phyloP scores from a whole-genome alignment of 2,888 invertebrate species.

The Yponomeuta evonymella region DNA sequence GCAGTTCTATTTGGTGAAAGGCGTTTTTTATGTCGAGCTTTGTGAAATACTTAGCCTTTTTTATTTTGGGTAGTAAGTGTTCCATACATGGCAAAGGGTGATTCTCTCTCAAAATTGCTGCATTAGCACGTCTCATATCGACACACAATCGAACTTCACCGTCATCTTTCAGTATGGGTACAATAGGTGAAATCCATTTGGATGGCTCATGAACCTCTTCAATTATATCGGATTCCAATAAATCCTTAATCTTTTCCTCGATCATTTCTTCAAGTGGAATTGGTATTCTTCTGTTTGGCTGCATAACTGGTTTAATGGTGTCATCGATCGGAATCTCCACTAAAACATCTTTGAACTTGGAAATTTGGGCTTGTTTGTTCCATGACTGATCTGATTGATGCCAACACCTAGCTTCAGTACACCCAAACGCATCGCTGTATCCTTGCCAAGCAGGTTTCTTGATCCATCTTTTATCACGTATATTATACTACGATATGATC shows the following conservation, averaged over 20 bases:
- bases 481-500: background rate
- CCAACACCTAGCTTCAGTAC: slow-evolving; percentile 12
- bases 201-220: slow-evolving; percentile 31
- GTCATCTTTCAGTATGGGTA: slow-evolving; percentile 29
- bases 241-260: slow-evolving; percentile 25
- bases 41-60: slow-evolving; percentile 27
- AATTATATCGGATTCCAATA: slow-evolving; percentile 27
- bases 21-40: slow-evolving; percentile 40
- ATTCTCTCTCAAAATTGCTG: slow-evolving; percentile 27
- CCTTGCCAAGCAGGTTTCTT: slow-evolving; percentile 12
- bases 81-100: slow-evolving; percentile 23
- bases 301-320: slow-evolving; percentile 18
- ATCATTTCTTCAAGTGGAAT: slow-evolving; percentile 19
- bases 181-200: slow-evolving; percentile 30
- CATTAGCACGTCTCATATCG: slow-evolving; percentile 25
- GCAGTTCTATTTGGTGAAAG: slow-evolving; percentile 41
- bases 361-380: no score
- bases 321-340: slow-evolving; percentile 22
- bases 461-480: slow-evolving; percentile 11
- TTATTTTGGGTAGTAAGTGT: slow-evolving; percentile 19
- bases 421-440: slow-evolving; percentile 10
- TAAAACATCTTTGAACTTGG: slow-evolving; percentile 16
- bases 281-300: slow-evolving; percentile 20
- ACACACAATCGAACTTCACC: slow-evolving; percentile 23
- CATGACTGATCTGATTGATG: slow-evolving; percentile 14